phyloP scores from a whole-genome alignment of 2,113 vertebrate species.

The Lynx canadensis region DNA sequence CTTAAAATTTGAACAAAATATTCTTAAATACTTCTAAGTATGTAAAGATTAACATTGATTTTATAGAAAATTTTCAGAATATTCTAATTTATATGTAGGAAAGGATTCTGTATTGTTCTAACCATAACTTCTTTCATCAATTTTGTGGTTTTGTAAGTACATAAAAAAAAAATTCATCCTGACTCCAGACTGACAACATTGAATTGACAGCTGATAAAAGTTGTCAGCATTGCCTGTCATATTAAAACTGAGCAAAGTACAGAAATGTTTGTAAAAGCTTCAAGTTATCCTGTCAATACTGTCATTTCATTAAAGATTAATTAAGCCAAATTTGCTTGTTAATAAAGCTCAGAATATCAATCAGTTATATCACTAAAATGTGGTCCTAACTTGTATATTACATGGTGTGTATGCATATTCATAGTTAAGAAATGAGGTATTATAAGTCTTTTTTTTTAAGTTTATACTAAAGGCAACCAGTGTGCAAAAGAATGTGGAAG shows the following conservation, averaged over 20 bases:
- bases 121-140: not conserved
- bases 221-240: slow-evolving; percentile 56
- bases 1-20: not conserved
- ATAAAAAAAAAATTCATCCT: not conserved
- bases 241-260: slow-evolving; percentile 30
- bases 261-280: slow-evolving; percentile 1
- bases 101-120: not conserved
- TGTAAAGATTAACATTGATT: not conserved
- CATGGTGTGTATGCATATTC: not conserved
- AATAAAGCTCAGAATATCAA: slow-evolving; percentile 45
- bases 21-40: not conserved
- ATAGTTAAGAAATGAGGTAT: not conserved
- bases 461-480: not conserved
- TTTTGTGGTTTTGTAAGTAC: not conserved
- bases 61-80: slow-evolving; percentile 27
- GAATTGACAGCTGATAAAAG: slow-evolving; percentile 65
- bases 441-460: not conserved
- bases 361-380: slow-evolving; percentile 36
- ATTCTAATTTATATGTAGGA: not conserved
- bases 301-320: slow-evolving; percentile 70
- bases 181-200: not conserved
- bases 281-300: slow-evolving; percentile 35
- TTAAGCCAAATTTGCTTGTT: slow-evolving; percentile 68
- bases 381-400: not conserved
- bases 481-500: not conserved